Conservation (phyloP, 2,888 invertebrate genomes). For the Agonopterix arenella region DNA sequence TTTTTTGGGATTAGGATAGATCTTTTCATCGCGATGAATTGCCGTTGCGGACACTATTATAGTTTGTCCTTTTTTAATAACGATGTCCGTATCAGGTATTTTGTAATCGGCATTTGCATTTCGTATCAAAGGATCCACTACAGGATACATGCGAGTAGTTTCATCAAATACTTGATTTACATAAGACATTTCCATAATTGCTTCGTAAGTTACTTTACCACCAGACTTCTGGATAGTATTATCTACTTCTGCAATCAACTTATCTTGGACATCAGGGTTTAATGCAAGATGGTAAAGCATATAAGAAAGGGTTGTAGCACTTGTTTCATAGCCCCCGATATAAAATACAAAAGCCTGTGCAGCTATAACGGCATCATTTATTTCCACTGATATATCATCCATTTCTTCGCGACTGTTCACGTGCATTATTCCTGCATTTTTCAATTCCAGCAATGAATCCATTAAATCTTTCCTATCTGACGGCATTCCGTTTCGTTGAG, state of each 20-base stretch:
- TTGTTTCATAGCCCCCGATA: conserved; percentile 54
- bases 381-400: conserved; percentile 17
- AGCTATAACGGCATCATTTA: conserved; percentile 28
- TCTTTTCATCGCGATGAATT: conserved; percentile 46
- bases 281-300: conserved; percentile 40
- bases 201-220: conserved; percentile 38
- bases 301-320: conserved; percentile 42
- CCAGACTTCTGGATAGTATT: conserved; percentile 26
- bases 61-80: conserved; percentile 26
- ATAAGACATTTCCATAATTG: conserved; percentile 40
- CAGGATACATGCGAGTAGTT: conserved; percentile 57
- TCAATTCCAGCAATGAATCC: conserved; percentile 39
- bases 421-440: conserved; percentile 23
- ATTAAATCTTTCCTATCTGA: conserved; percentile 38
- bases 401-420: conserved; percentile 14
- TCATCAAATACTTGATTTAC: conserved; percentile 51
- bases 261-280: conserved; percentile 40
- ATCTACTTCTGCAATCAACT: conserved; percentile 38
- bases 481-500: too few relatives aligned
- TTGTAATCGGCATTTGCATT: conserved; percentile 34
- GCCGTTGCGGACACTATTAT: conserved; percentile 25
- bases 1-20: conserved; percentile 28
- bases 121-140: conserved; percentile 43
- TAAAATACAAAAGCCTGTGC: conserved; percentile 42
- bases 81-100: conserved; percentile 34